Base-by-base conservation (phyloP, 2,888 invertebrate species). In the Oscheius sp. region DNA sequence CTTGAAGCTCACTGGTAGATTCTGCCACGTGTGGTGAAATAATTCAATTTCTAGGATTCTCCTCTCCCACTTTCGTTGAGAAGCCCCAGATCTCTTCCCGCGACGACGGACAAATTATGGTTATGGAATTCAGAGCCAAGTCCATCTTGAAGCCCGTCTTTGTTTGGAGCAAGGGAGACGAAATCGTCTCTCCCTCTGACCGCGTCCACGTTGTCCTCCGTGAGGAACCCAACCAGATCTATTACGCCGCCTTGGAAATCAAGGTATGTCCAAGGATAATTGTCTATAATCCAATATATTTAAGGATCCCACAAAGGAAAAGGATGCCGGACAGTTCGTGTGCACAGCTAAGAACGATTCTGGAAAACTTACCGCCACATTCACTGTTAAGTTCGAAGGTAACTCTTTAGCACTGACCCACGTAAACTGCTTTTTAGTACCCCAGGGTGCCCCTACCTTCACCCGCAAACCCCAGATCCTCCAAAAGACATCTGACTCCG, bases 11-110 rank as follows among this genome's bases (percentile, higher is more conserved):
- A 88, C 88, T 43, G 88, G 88, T 83, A 29, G 25, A 16, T 64
- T n/a, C n/a, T 3, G 9, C 9, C 5, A 13, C 23, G 16, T 18
- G 9, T 35, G 35, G 9, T 35, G 35, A 35, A 35, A 9, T n/a
- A 13, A 59, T 1, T 7, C 7, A 23, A 21, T 16, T 46, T 75
- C 68, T 64, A 86, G 86, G 87, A 72, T 88, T 88, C 86, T 84
- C 84, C 45, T 88, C 88, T 52, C 98, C 98, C 74, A 95, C 95
- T 35, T 98, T 99, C 90, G 93, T 96, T 89, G 96, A 96, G 91
- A 98, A 98, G 92, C 99, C 99, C 83, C 93, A 95, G 91, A 99
- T 99, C 91, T 95, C 96, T 91, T 98, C 98, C 89, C 95, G 97
- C 91, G 95, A 96, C 90, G 95, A 93, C 89, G 97, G 96, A 86